A percentile compares a stretch with the other conserved stretches of the same genome.
These are phyloP conservation scores for Yasuhikotakia modesta DNA, from an alignment of 2,797 vertebrate species.

Conservation along the genomic window DNA sequence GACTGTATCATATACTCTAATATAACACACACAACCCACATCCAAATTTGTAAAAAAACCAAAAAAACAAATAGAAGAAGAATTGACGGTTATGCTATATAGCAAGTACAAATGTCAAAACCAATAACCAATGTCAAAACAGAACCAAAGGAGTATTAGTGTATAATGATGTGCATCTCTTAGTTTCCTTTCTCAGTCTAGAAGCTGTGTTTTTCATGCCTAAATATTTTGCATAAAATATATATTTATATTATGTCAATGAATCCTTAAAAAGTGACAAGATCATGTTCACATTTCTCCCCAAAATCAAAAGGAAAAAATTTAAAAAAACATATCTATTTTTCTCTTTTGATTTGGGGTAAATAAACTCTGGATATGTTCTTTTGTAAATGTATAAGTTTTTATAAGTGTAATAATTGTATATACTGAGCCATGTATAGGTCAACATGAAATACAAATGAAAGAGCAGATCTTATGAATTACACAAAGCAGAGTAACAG, in stretches of 20 bases:
- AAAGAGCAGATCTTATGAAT: constrained; percentile 1
- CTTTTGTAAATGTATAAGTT: not conserved
- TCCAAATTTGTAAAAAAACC: too few species aligned
- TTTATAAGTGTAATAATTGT: not conserved
- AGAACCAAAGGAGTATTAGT: too few species aligned
- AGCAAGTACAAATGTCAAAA: too few species aligned
- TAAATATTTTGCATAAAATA: too few species aligned
- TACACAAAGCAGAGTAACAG: not conserved
- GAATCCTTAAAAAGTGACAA: too few species aligned
- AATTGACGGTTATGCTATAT: too few species aligned
- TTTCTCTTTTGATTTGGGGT: not conserved
- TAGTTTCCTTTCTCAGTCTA: too few species aligned
- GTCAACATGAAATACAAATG: not conserved
- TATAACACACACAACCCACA: not conserved
- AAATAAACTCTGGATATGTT: not conserved
- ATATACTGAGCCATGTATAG: not conserved
- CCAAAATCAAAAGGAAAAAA: not conserved
- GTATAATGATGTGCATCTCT: too few species aligned
- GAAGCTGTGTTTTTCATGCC: too few species aligned
- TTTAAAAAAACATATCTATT: not conserved
- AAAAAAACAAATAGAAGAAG: too few species aligned
- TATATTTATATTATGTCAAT: too few species aligned
- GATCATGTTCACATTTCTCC: not conserved
- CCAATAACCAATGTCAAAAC: too few species aligned
- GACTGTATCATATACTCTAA: not conserved